Percentiles rank a stretch among this genome's conserved stretches.
Conservation (phyloP, 1,140 invertebrate genomes). For the Phortica variegata region DNA sequence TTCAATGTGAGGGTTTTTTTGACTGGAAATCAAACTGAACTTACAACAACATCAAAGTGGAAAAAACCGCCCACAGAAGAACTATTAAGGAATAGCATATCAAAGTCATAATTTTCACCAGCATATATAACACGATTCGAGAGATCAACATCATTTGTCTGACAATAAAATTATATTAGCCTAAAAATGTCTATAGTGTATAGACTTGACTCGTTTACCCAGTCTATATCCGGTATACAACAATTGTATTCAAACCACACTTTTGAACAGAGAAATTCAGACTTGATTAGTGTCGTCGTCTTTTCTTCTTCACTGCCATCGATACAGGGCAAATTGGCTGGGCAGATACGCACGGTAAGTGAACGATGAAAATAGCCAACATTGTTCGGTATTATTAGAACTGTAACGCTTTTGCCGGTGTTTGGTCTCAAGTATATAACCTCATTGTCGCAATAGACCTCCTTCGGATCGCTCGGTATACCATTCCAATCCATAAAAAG, state of each 20-base stretch:
- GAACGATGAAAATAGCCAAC: slow-evolving; percentile 34
- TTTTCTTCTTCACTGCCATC: slow-evolving; percentile 19
- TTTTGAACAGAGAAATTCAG: slow-evolving; percentile 34
- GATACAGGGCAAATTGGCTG: slow-evolving; percentile 3
- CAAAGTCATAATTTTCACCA: slow-evolving; percentile 34
- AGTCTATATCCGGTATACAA: slow-evolving; percentile 30
- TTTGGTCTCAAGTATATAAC: slow-evolving; percentile 44
- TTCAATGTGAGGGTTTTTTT: not conserved
- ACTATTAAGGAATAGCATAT: slow-evolving; percentile 34
- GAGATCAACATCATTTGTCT: slow-evolving; percentile 30
- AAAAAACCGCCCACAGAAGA: slow-evolving; percentile 34
- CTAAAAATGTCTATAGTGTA: no score
- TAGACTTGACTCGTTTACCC: no score
- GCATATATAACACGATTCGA: slow-evolving; percentile 26
- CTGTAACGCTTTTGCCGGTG: slow-evolving; percentile 36
- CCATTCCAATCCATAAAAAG: slow-evolving; percentile 49
- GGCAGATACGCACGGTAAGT: slow-evolving; percentile 38
- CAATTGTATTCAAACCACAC: slow-evolving; percentile 47
- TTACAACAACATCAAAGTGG: slow-evolving; percentile 43
- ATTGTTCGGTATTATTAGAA: slow-evolving; percentile 41
- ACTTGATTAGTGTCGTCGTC: slow-evolving; percentile 19
- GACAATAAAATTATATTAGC: no score
- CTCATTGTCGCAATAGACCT: slow-evolving; percentile 43
- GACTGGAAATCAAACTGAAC: slow-evolving; percentile 8
- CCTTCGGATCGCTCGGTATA: slow-evolving; percentile 38